phyloP scores from a whole-genome alignment of 2,888 invertebrate genomes.

The Carcina quercana region DNA sequence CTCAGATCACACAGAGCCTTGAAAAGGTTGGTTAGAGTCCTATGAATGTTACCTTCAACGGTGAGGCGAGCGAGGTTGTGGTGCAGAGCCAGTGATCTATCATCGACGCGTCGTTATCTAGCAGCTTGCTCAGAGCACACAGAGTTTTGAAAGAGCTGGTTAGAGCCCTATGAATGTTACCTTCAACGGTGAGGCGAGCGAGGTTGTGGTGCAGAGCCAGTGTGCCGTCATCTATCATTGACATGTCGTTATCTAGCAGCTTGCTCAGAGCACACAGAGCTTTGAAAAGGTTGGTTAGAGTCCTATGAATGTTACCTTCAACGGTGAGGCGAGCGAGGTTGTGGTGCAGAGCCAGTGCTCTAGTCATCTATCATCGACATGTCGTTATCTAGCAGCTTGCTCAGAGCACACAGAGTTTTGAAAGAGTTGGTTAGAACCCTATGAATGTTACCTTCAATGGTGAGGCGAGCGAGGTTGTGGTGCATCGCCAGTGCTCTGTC shows the following conservation, averaged over 20 bases:
- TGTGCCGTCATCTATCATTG: conserved; percentile 84
- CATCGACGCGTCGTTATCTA: conserved; percentile 89
- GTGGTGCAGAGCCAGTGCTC: conserved; percentile 71
- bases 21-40: no score
- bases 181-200: conserved; percentile 44
- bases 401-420: conserved; percentile 78
- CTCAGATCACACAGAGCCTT: conserved; percentile 79
- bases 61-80: conserved; percentile 44
- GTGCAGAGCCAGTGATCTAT: conserved; percentile 76
- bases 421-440: no score
- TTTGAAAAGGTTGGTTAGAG: no score
- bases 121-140: conserved; percentile 77
- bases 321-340: conserved; percentile 44
- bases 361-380: conserved; percentile 86
- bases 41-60: conserved; percentile 40
- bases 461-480: conserved; percentile 41
- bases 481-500: conserved; percentile 77
- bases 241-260: conserved; percentile 87
- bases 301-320: conserved; percentile 38
- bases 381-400: conserved; percentile 85
- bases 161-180: no score
- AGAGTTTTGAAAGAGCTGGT: conserved; percentile 83
- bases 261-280: conserved; percentile 80
- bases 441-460: conserved; percentile 42
- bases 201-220: conserved; percentile 55